phyloP scores from a whole-genome alignment of 2,797 vertebrate genomes.

The Poecilia velifera region DNA sequence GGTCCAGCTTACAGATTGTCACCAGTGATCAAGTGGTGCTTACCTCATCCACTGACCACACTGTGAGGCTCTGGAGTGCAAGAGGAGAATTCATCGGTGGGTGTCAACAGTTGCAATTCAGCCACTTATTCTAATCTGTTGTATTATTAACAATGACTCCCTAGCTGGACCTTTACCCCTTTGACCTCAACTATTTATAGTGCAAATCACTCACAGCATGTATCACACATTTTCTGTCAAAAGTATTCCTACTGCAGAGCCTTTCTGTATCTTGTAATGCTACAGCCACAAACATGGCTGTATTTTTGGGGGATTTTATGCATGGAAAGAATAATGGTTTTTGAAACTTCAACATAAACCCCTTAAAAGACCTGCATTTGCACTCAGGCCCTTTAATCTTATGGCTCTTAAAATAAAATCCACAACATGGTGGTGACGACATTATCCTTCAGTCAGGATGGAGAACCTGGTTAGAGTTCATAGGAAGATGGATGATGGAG shows the following conservation, averaged over 20 bases:
- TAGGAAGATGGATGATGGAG: not conserved
- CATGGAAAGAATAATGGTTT: not conserved
- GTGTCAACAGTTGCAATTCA: constrained; percentile 46
- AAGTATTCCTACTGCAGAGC: not conserved
- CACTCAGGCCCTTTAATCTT: not conserved
- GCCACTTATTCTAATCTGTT: constrained; percentile 16
- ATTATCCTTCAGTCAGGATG: not conserved
- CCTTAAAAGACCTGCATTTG: not conserved
- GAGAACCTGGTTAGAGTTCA: not conserved
- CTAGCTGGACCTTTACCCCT: not conserved
- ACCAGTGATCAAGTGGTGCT: constrained; percentile 80
- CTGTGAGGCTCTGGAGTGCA: constrained; percentile 77
- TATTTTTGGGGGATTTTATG: not conserved
- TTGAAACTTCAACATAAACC: not conserved
- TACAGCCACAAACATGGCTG: not conserved
- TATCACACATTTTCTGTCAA: not conserved
- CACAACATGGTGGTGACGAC: not conserved
- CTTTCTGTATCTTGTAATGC: not conserved
- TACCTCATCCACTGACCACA: constrained; percentile 76
- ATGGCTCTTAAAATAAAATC: not conserved
- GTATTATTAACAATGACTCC: not conserved
- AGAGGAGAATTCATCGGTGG: constrained; percentile 75
- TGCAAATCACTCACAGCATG: not conserved
- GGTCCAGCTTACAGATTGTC: constrained; percentile 77
- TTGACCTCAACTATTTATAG: not conserved